phyloP scores from a whole-genome alignment of 2,888 invertebrate genomes.

The Druceiella hillmani region DNA sequence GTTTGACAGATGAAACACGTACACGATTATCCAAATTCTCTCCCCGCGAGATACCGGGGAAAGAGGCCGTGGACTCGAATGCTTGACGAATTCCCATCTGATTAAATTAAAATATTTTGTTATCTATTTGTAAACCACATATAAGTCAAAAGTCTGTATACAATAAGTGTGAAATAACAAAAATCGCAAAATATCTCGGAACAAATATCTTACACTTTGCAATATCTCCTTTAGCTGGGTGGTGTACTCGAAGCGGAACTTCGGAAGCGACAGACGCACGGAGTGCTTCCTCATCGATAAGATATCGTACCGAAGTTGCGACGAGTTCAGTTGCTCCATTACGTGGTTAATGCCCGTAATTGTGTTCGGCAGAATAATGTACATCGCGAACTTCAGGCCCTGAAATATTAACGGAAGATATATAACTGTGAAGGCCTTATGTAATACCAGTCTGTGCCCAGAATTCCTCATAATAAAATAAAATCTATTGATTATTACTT shows the following conservation, averaged over 20 bases:
- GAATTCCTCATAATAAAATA: too few relatives aligned
- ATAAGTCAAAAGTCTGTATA: too few relatives aligned
- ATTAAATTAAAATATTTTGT: too few relatives aligned
- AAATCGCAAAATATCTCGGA: too few relatives aligned
- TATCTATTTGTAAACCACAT: too few relatives aligned
- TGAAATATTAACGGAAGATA: too few relatives aligned
- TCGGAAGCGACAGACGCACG: constrained; percentile 64
- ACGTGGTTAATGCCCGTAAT: constrained; percentile 57
- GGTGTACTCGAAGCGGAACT: constrained; percentile 68
- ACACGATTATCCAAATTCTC: constrained; percentile 44
- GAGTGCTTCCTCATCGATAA: constrained; percentile 52
- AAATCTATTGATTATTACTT: too few relatives aligned
- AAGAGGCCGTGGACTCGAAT: constrained; percentile 63
- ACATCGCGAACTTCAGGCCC: constrained; percentile 71
- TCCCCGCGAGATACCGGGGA: constrained; percentile 62
- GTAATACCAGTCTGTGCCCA: too few relatives aligned
- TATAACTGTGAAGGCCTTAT: too few relatives aligned
- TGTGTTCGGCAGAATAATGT: constrained; percentile 63
- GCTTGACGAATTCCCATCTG: constrained; percentile 68
- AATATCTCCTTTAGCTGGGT: constrained; percentile 56
- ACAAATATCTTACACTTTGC: constrained; percentile 58
- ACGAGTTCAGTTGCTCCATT: constrained; percentile 51
- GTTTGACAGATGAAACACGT: constrained; percentile 63
- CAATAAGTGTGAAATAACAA: too few relatives aligned
- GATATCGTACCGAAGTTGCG: constrained; percentile 50